phyloP scores from a whole-genome alignment of 2,888 invertebrate species.

The Lysandra coridon region DNA sequence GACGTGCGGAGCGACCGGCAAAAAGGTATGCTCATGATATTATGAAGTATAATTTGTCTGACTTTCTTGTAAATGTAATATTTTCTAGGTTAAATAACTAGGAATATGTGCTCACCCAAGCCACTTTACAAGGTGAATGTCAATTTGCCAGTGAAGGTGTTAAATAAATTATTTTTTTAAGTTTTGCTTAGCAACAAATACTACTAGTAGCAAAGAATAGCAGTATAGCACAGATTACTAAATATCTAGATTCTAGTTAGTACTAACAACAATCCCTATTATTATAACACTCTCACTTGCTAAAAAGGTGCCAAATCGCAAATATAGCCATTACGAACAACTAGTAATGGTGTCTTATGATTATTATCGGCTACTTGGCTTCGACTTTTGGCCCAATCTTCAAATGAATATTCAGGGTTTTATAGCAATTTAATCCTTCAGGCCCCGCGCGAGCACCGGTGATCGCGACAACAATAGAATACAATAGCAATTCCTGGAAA shows the following conservation, averaged over 20 bases:
- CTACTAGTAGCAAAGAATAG: too few relatives aligned
- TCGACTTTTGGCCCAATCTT: not conserved
- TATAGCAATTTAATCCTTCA: too few relatives aligned
- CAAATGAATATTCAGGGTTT: not conserved
- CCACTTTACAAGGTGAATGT: not conserved
- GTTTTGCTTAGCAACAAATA: too few relatives aligned
- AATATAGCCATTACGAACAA: not conserved
- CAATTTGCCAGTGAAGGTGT: too few relatives aligned
- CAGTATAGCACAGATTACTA: too few relatives aligned
- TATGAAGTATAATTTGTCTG: not conserved
- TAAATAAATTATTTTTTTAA: too few relatives aligned
- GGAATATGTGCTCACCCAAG: too few relatives aligned
- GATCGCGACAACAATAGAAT: too few relatives aligned
- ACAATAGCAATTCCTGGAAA: too few relatives aligned
- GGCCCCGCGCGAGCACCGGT: too few relatives aligned
- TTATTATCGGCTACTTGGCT: slow-evolving; percentile 17
- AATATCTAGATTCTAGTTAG: not conserved
- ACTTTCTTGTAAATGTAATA: not conserved
- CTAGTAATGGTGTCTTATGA: not conserved
- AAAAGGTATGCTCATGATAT: not conserved
- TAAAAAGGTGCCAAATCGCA: not conserved
- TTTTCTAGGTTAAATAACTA: not conserved
- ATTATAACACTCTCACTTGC: not conserved
- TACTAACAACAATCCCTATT: not conserved
- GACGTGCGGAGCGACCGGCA: not conserved